These are phyloP conservation scores for Astreopora myriophthalma DNA, from an alignment of 64 coral and sea anemone species.

Conservation along the genomic window DNA sequence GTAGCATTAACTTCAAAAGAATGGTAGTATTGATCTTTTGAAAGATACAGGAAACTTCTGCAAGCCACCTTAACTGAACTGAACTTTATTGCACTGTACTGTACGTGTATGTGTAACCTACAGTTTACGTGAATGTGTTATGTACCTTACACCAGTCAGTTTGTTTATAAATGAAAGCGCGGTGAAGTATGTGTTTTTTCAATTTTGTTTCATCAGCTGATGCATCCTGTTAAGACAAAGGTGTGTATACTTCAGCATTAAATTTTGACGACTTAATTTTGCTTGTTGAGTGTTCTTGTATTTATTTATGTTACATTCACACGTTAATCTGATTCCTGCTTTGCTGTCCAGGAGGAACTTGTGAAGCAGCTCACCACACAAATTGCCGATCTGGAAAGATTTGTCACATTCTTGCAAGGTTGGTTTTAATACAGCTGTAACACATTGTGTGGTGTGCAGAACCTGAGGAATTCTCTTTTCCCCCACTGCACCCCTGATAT, in stretches of 20 bases:
- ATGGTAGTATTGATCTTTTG: no score
- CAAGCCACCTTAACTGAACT: no score
- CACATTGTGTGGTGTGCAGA: background rate
- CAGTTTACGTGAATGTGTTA: no score
- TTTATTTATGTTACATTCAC: background rate
- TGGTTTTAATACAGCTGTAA: no score
- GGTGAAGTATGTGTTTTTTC: no score
- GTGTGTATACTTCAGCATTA: background rate
- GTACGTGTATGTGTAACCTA: no score
- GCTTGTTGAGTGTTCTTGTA: background rate
- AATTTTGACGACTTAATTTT: background rate
- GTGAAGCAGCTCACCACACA: conserved; percentile 95
- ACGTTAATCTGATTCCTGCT: background rate
- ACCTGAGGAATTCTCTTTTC: background rate
- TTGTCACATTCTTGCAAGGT: conserved; percentile 97
- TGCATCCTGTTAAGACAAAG: conserved; percentile 91
- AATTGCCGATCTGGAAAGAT: conserved; percentile 98
- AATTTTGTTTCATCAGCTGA: conserved; percentile 34
- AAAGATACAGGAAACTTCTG: no score
- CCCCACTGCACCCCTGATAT: no score
- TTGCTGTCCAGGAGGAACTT: conserved; percentile 80
- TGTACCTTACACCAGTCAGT: no score
- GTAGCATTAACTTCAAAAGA: no score
- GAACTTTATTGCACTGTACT: no score
- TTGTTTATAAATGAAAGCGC: no score